Base-by-base conservation (phyloP, 2,888 invertebrate genomes). In the Clepsis dumicolana region DNA sequence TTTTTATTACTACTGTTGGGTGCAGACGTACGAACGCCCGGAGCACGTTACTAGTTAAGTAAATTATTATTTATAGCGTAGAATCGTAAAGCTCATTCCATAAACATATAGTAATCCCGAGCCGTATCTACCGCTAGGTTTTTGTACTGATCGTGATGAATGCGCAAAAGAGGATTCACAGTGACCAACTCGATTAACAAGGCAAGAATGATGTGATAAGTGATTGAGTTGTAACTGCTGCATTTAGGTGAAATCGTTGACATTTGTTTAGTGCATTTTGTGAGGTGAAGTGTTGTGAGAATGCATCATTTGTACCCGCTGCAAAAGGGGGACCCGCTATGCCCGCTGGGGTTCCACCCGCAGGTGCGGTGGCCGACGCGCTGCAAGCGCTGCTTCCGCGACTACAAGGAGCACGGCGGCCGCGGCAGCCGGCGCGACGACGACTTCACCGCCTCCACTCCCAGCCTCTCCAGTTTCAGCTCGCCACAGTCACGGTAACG, bases 361-460 rank as follows among this genome's bases (percentile, higher is more conserved):
- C 98, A 98, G 94, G 97, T 98, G 78, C 95, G 98, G 82, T 98
- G 98, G 97, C 98, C 98, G 59, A 98, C 98, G 68, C 95, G 98
- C 82, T 98, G 98, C 93, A 98, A 98, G 92, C 94, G 98, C 79
- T 98, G 98, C 90, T 98, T 98, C 94, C 96, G 97, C 78, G 98
- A 98, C 88, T 98, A 98, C 91, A 98, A 98, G 91, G 98, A 98
- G 84, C 98, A 98, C 90, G 96, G 96, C 64, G 96, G 96, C 50
- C 95, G 95, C 66, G 96, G 96, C 48, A 95, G 96, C 78, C 95
- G 95, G 83, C 96, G 95, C 73, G 95, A 96, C 68, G 96, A 96
- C 65, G 94, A 95, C 74, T 93, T 88, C 78, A 96, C 97, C 56
- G 95, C 96, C 52, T 97, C 97, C 70, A 96, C 97, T 21, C 97